Percentiles rank a stretch among this genome's conserved stretches.
Evolutionary conservation across 2,113 vertebrate species (phyloP).

Genomic region (Pedionomus torquatus): DNA sequence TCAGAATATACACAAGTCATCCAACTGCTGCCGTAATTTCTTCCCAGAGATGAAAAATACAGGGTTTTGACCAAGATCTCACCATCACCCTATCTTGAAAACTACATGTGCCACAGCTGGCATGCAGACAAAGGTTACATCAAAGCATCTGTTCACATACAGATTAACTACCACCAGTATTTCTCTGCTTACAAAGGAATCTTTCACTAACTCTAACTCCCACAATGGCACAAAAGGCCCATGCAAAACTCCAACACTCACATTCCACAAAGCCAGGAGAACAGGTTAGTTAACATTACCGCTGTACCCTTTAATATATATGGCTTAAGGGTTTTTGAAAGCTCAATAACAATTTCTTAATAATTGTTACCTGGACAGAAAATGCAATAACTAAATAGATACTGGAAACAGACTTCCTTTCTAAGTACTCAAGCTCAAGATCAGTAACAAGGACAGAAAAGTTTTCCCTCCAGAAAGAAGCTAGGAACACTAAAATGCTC

Average conservation of each 20-base stretch:
- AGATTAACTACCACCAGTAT: background rate
- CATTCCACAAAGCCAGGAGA: background rate
- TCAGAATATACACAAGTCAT: background rate
- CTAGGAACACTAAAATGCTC: background rate
- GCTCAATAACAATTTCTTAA: background rate
- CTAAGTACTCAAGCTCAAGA: background rate
- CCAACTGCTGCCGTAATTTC: background rate
- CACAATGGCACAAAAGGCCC: background rate
- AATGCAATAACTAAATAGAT: background rate
- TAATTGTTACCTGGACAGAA: background rate
- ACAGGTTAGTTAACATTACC: background rate
- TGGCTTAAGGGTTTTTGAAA: background rate
- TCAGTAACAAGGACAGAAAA: background rate
- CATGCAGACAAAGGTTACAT: background rate
- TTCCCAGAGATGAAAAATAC: background rate
- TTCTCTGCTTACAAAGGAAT: background rate
- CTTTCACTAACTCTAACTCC: background rate
- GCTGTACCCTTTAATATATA: background rate
- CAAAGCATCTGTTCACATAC: constrained; percentile 1
- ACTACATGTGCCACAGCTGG: background rate
- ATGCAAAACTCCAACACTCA: background rate
- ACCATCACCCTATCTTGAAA: background rate
- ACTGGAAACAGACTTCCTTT: background rate
- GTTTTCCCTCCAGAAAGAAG: background rate
- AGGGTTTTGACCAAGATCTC: background rate